Conservation (phyloP, 37 sponge, comb jelly and placozoan genomes). For the Beroe forskalii region DNA sequence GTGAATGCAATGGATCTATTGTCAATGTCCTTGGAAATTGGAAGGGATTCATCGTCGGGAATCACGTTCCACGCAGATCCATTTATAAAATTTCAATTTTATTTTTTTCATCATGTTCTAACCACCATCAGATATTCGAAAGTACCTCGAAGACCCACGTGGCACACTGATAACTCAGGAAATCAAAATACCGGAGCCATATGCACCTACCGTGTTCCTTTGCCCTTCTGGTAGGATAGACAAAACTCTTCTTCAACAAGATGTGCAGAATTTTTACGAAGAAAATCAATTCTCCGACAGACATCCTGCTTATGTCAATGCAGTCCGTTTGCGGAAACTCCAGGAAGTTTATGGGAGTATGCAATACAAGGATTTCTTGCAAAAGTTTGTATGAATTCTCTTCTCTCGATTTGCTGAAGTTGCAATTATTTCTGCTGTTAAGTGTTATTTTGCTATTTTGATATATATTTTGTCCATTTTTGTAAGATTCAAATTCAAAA, state of each 20-base stretch:
- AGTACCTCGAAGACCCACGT: not conserved
- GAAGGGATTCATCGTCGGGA: too few relatives aligned
- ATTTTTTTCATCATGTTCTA: too few relatives aligned
- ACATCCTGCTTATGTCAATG: not conserved
- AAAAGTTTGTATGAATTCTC: too few relatives aligned
- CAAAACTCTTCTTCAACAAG: not conserved
- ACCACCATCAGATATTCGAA: not conserved
- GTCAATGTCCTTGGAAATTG: too few relatives aligned
- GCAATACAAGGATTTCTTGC: not conserved
- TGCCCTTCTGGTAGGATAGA: not conserved
- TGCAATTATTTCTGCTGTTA: too few relatives aligned
- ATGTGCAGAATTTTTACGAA: not conserved
- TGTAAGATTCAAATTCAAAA: too few relatives aligned
- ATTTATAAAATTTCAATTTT: too few relatives aligned
- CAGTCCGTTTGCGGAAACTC: not conserved
- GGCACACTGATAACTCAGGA: not conserved
- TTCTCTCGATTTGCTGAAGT: too few relatives aligned
- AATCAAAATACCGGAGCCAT: not conserved
- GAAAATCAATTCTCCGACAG: not conserved
- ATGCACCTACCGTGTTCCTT: not conserved
- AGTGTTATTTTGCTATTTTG: too few relatives aligned
- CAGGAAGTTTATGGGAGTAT: not conserved
- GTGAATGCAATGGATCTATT: too few relatives aligned
- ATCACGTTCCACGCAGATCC: too few relatives aligned
- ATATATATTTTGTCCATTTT: too few relatives aligned